Percentiles rank a stretch among this genome's conserved stretches.
Conservation (phyloP, 1,140 invertebrate genomes). For the Caenorhabditis elegans region WBcel235 BX284603.4:8195001-8195500, state of each 20-base stretch:
- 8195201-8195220: constrained; percentile 62
- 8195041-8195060: constrained; percentile 10
- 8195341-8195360: constrained; percentile 64
- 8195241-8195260: constrained; percentile 61
- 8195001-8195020: background rate
- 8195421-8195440: constrained; percentile 61
- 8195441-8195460: constrained; percentile 61
- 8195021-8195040: constrained; percentile 19
- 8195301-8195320: constrained; percentile 55
- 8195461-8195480: constrained; percentile 59
- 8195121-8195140: constrained; percentile 16
- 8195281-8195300: constrained; percentile 38
- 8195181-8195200: constrained; percentile 43
- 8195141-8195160: background rate
- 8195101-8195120: too few relatives aligned
- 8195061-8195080: constrained; percentile 1
- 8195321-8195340: constrained; percentile 60
- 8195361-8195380: constrained; percentile 58
- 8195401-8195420: constrained; percentile 54
- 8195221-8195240: constrained; percentile 63
- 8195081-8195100: background rate
- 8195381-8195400: constrained; percentile 60
- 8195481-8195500: constrained; percentile 59
- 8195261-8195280: constrained; percentile 62
- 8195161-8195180: constrained; percentile 15